phyloP scores from a whole-genome alignment of 2,888 invertebrate species.

The Scaptodrosophila latifasciaeformis region DNA sequence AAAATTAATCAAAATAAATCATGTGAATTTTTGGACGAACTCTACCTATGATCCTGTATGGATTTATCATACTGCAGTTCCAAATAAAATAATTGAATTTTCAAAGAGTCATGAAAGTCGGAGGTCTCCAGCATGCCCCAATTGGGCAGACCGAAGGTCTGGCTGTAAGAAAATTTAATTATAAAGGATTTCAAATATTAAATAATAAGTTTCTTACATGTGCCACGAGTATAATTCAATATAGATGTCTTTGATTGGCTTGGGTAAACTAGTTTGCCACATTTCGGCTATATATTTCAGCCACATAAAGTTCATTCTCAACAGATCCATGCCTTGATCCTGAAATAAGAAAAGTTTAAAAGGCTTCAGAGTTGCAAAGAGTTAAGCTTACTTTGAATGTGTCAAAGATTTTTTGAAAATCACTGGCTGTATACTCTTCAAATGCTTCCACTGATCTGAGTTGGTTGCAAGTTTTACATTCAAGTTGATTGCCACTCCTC shows the following conservation, averaged over 20 bases:
- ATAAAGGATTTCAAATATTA: slow-evolving; percentile 44
- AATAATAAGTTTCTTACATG: slow-evolving; percentile 33
- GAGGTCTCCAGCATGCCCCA: neutral
- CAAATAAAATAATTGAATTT: slow-evolving; percentile 56
- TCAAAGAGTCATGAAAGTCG: slow-evolving; percentile 48
- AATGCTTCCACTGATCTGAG: neutral
- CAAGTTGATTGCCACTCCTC: neutral
- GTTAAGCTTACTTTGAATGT: neutral
- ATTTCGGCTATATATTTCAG: slow-evolving; percentile 53
- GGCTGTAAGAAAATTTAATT: neutral
- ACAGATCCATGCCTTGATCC: neutral
- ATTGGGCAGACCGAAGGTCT: neutral
- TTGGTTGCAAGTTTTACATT: neutral
- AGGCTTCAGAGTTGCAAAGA: neutral
- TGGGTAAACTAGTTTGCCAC: slow-evolving; percentile 49
- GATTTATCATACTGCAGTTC: slow-evolving; percentile 54
- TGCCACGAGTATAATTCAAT: neutral
- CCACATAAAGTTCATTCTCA: slow-evolving; percentile 33
- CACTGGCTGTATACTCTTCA: neutral
- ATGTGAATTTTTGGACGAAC: neutral
- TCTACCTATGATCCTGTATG: slow-evolving; percentile 32
- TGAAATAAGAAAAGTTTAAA: neutral
- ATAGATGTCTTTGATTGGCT: slow-evolving; percentile 50
- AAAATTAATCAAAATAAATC: neutral
- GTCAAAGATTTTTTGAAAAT: neutral